phyloP scores from a whole-genome alignment of 2,888 invertebrate genomes.

The Idaea biselata region DNA sequence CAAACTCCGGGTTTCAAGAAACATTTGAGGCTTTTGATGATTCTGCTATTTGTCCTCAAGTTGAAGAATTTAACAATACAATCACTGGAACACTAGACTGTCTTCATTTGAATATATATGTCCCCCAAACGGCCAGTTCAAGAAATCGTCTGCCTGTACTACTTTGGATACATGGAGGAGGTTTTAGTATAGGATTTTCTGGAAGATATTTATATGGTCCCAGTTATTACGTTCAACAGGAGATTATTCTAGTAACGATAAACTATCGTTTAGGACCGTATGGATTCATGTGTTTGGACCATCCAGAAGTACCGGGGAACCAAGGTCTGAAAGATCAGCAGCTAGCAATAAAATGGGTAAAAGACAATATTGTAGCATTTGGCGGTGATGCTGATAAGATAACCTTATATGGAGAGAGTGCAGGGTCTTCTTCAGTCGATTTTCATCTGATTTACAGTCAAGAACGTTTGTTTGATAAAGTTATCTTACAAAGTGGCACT shows the following conservation, averaged over 20 bases:
- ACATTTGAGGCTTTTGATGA: conserved; percentile 33
- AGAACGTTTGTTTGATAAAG: conserved; percentile 35
- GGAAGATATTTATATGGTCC: conserved; percentile 16
- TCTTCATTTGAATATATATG: conserved; percentile 30
- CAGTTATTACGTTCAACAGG: conserved; percentile 23
- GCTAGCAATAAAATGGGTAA: conserved; percentile 41
- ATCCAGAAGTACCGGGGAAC: conserved; percentile 41
- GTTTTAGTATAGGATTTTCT: conserved; percentile 14
- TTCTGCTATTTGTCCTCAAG: conserved; percentile 30
- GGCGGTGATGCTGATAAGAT: conserved; percentile 37
- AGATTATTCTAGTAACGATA: conserved; percentile 37
- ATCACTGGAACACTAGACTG: conserved; percentile 28
- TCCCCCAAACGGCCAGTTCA: conserved; percentile 27
- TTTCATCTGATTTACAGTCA: conserved; percentile 33
- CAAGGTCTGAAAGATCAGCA: conserved; percentile 45
- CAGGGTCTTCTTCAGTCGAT: conserved; percentile 35
- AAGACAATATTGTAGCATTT: conserved; percentile 39
- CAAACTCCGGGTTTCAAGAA: conserved; percentile 25
- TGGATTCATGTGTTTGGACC: conserved; percentile 42
- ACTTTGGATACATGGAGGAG: conserved; percentile 30
- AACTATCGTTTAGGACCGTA: conserved; percentile 43
- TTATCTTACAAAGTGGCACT: conserved; percentile 41
- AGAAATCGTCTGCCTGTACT: conserved; percentile 26
- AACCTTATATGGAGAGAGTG: conserved; percentile 40
- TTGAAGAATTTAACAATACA: neutral